Evolutionary conservation across 2,797 vertebrate species (phyloP).

Genomic region (Acridotheres tristis): DNA sequence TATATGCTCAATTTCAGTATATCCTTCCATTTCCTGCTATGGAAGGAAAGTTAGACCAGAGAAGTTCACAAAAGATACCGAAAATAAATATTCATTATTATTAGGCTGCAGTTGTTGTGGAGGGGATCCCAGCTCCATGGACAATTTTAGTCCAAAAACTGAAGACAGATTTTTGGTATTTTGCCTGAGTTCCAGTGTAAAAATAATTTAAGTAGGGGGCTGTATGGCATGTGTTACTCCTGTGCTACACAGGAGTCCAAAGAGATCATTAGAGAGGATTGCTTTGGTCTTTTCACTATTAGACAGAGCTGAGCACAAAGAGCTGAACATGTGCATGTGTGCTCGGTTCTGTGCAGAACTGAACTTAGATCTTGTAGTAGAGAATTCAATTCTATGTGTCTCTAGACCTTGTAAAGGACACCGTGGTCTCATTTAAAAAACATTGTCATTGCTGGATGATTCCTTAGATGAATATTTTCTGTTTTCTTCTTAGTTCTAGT

Average conservation of each 20-base stretch:
- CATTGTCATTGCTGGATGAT: neutral
- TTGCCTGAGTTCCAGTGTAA: neutral
- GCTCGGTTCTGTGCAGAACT: neutral
- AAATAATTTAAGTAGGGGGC: neutral
- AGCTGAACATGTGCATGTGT: neutral
- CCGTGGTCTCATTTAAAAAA: neutral
- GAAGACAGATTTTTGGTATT: neutral
- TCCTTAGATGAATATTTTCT: neutral
- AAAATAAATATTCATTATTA: neutral
- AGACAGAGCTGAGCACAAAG: neutral
- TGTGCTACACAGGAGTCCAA: neutral
- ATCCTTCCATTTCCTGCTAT: neutral
- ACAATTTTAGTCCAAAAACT: neutral
- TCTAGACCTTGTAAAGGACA: neutral
- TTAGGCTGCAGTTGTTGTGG: neutral
- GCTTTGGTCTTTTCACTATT: neutral
- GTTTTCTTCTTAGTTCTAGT: conserved; percentile 73
- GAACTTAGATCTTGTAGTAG: neutral
- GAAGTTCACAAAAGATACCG: neutral
- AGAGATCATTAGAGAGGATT: neutral
- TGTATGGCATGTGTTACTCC: neutral
- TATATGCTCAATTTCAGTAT: neutral
- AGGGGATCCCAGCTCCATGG: no score
- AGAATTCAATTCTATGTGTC: neutral
- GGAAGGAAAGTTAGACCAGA: neutral